Evolutionary conservation across 2,113 vertebrate species (phyloP).

Genomic region (Lathamus discolor): DNA sequence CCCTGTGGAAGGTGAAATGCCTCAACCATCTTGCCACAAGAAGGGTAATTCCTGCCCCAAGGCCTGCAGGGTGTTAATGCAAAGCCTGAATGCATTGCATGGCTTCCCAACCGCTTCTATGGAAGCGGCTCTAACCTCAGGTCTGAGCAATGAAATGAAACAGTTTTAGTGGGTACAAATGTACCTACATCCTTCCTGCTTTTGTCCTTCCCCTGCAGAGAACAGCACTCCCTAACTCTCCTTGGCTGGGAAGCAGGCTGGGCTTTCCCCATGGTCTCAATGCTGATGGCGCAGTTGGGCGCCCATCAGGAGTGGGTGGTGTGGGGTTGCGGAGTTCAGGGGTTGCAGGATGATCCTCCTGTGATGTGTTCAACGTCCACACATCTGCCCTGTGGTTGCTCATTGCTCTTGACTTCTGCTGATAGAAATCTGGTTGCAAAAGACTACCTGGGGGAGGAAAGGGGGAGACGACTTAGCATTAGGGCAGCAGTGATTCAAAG

Average conservation of each 20-base stretch:
- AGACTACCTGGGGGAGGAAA: not conserved
- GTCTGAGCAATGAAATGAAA: not conserved
- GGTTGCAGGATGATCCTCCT: not conserved
- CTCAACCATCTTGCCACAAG: not conserved
- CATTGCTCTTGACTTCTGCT: not conserved
- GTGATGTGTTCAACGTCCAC: not conserved
- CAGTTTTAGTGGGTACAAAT: not conserved
- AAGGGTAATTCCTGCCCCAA: not conserved
- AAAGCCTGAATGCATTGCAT: fast-evolving
- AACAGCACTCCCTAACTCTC: not conserved
- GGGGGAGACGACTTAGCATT: not conserved
- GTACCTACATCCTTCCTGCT: not conserved
- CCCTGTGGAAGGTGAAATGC: not conserved
- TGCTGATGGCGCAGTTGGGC: not conserved
- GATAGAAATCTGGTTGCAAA: slow-evolving; percentile 34
- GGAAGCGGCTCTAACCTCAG: not conserved
- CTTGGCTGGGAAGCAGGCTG: not conserved
- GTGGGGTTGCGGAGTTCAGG: not conserved
- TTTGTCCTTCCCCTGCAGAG: not conserved
- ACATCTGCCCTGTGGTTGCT: not conserved
- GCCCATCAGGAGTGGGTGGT: fast-evolving
- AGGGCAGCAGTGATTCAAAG: slow-evolving; percentile 45
- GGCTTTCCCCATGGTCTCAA: not conserved
- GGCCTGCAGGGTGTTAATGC: not conserved
- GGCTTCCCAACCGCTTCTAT: fast-evolving